Base-by-base conservation (phyloP, 2,888 invertebrate genomes). In the Aporophyla lueneburgensis region DNA sequence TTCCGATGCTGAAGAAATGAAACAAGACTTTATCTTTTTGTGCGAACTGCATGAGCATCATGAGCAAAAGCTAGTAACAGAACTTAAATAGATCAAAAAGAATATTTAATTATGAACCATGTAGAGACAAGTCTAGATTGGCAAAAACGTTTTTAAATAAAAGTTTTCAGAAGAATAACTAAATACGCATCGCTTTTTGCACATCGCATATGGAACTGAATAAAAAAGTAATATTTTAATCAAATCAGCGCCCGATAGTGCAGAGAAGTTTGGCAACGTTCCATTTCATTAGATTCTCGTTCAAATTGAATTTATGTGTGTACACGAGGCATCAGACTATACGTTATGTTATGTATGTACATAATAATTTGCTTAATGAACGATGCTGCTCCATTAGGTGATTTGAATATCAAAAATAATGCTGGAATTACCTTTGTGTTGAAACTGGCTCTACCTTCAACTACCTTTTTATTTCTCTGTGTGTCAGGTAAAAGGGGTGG, bases 251-350 rank as follows among this genome's bases (percentile, higher is more conserved):
- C 51, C 24, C 21, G 49, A 71, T 62, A 68, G 51, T 33, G 33
- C 24, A 58, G 33, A 61, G 61, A 58, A 65, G 51, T 76, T 81
- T 87, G 84, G 84, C 78, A 66, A 58, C 62, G 68, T 80, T 76
- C 81, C 87, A 87, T 74, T 86, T 86, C 75, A 85, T 81, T 81
- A 73, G 61, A 54, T 58, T 82, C 63, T 63, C 78, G 19, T 46
- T 51, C 40, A 85, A 86, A 85, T 81, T 85, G 81, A 74, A 86
- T 84, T 71, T 77, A 73, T 75, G 74, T 71, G 12, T 74, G 61
- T 75, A 65, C 62, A 54, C 53, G 40, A 40, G 33, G 40, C n/a
- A 62, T 58, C 33, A 61, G 71, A 27, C 24, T 54, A 33, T 56
- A 67, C 10, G 21, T 19, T 16, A 73, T 24, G 53, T 68, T 66